Evolutionary conservation across 1,140 invertebrate species (phyloP).

Genomic region (Pseudomyrmex pallidus): DNA sequence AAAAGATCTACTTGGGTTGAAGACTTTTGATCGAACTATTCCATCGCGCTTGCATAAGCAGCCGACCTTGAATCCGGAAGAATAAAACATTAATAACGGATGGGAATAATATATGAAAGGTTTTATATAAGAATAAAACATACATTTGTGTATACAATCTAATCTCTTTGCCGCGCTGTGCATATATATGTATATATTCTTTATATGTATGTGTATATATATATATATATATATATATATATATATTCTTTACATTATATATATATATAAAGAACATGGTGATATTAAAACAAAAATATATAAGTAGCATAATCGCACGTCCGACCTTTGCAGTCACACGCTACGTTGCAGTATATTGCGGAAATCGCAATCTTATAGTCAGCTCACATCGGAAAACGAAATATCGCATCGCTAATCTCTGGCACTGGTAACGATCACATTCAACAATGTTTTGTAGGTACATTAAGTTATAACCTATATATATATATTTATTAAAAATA

Average conservation of each 20-base stretch:
- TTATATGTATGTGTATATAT: no score
- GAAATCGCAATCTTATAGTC: slow-evolving; percentile 28
- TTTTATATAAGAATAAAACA: slow-evolving; percentile 48
- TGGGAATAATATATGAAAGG: slow-evolving; percentile 9
- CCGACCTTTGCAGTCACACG: slow-evolving; percentile 42
- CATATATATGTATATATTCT: no score
- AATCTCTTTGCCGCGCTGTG: slow-evolving; percentile 7
- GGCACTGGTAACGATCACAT: slow-evolving; percentile 31
- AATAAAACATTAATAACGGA: slow-evolving; percentile 33
- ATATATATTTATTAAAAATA: not conserved
- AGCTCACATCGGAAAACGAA: not conserved
- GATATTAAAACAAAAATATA: slow-evolving; percentile 46
- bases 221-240: no score
- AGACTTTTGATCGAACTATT: slow-evolving; percentile 9
- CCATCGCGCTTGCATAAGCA: slow-evolving; percentile 20
- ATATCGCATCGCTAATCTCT: slow-evolving; percentile 6
- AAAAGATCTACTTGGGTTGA: not conserved
- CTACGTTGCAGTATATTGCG: not conserved
- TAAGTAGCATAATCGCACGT: slow-evolving; percentile 48
- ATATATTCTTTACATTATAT: no score
- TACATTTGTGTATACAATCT: not conserved
- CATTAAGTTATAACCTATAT: not conserved
- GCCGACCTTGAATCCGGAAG: slow-evolving; percentile 32
- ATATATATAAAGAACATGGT: not conserved
- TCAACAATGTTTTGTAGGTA: slow-evolving; percentile 7